These are phyloP conservation scores for Schizopygopsis pylzovi DNA, from an alignment of 2,797 vertebrate genomes.

Conservation along the genomic window DNA sequence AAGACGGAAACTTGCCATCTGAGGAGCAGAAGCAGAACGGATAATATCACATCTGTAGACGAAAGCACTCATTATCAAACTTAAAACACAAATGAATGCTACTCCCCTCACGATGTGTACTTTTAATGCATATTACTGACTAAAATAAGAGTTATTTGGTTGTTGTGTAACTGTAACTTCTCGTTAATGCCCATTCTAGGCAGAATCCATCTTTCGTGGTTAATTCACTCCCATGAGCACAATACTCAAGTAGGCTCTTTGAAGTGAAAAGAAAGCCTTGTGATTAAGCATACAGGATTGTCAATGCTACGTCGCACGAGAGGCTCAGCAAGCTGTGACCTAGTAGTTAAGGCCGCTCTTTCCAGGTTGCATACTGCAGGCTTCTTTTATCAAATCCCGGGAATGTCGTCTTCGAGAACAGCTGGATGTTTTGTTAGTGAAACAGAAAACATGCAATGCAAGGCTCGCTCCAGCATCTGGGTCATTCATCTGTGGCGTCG, in stretches of 20 bases:
- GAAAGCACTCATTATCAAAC: constrained; percentile 13
- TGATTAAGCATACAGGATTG: constrained; percentile 1
- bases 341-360: not conserved
- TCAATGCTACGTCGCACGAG: not conserved
- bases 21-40: not conserved
- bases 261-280: constrained; percentile 16
- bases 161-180: constrained; percentile 20
- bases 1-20: constrained; percentile 10
- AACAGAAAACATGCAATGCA: constrained; percentile 47
- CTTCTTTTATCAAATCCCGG: not conserved
- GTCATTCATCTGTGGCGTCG: constrained; percentile 19
- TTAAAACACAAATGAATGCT: constrained; percentile 3
- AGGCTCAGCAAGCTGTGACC: constrained; percentile 1
- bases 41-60: constrained; percentile 9
- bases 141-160: constrained; percentile 1
- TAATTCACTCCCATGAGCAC: constrained; percentile 24
- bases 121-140: constrained; percentile 10
- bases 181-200: constrained; percentile 10
- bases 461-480: constrained; percentile 13
- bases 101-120: not conserved
- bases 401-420: constrained; percentile 20
- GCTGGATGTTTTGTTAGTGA: constrained; percentile 40
- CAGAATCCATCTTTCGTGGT: constrained; percentile 3
- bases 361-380: not conserved
- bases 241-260: constrained; percentile 14